Base-by-base conservation (phyloP, 64 coral and sea anemone species). In the Pocillopora damicornis region DNA sequence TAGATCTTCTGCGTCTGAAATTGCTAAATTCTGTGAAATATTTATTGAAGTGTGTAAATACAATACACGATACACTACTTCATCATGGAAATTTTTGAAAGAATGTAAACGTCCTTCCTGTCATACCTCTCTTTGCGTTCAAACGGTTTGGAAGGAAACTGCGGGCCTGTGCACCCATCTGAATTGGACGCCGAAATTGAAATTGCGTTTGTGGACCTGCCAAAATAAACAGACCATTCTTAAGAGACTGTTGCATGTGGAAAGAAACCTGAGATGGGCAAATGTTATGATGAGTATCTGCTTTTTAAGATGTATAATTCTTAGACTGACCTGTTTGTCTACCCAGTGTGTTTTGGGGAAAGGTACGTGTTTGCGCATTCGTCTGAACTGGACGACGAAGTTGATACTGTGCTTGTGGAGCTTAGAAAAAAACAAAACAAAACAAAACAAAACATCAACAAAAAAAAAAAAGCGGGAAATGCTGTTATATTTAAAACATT, bases 111-210 rank as follows among this genome's bases (percentile, higher is more conserved):
- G 7, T 51, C 0, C 42, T 7, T 51, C 18, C 22, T 67, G 0
- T 69, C 20, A 56, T 85, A 85, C 81, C 81, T 85, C 25, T 71
- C 11, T 9, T 15, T 56, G 37, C 37, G 13, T 13, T 22, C 12
- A 85, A 25, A 72, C 81, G 38, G n/a, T 85, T 85, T 23, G 65
- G 65, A 38, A 85, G 20, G 12, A 71, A 71, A 23, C n/a, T 82
- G 61, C 61, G 61, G 38, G 11, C 22, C 66, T 82, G 79, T 0
- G 25, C 34, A 16, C 37, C 13, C 23, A 67, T 61, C 36, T 65
- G 61, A 82, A 45, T n/a, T 66, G 35, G 79, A 66, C 60, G 79
- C 0, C 14, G 60, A 11, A 82, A 35, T 26, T 80, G 78, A 15
- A 35, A 63, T 36, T 64, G 26, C 35, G n/a, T 30, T 60, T 60